Percentiles rank a stretch among this genome's conserved stretches.
These are phyloP conservation scores for Troides oblongomaculatus DNA, from an alignment of 2,888 invertebrate species.

Conservation along the genomic window DNA sequence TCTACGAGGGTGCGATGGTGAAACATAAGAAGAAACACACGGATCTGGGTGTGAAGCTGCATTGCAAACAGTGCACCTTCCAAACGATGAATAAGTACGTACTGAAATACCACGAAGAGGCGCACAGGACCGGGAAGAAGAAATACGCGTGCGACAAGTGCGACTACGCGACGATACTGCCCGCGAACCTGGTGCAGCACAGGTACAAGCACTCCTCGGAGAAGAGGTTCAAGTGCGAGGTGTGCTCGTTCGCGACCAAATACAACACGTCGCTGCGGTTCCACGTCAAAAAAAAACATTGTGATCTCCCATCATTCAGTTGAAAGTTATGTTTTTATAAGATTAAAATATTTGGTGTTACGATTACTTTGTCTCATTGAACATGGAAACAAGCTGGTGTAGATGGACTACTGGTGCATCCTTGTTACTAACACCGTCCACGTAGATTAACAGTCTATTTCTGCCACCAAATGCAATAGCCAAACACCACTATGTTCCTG, in stretches of 20 bases:
- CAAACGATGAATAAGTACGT: conserved; percentile 74
- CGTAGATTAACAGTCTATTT: too few species aligned
- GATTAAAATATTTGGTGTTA: conserved; percentile 57
- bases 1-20: conserved; percentile 64
- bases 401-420: not conserved
- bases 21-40: conserved; percentile 63
- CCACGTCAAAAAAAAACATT: conserved; percentile 73
- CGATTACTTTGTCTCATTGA: conserved; percentile 35
- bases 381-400: not conserved
- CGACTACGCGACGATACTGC: conserved; percentile 68
- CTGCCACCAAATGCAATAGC: too few species aligned
- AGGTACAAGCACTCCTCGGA: conserved; percentile 71
- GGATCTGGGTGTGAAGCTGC: conserved; percentile 62
- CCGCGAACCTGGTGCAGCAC: conserved; percentile 70
- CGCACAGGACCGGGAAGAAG: conserved; percentile 66
- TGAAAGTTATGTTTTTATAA: conserved; percentile 45
- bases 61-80: conserved; percentile 66
- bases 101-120: conserved; percentile 68
- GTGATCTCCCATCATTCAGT: conserved; percentile 69
- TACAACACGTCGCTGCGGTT: conserved; percentile 72
- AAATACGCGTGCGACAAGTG: conserved; percentile 66
- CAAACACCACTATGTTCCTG: too few species aligned
- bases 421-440: too few species aligned
- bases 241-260: conserved; percentile 71
- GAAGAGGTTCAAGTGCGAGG: conserved; percentile 71